Evolutionary conservation across 2,797 vertebrate genomes (phyloP).

Genomic region (Sebastes baramenuke): DNA sequence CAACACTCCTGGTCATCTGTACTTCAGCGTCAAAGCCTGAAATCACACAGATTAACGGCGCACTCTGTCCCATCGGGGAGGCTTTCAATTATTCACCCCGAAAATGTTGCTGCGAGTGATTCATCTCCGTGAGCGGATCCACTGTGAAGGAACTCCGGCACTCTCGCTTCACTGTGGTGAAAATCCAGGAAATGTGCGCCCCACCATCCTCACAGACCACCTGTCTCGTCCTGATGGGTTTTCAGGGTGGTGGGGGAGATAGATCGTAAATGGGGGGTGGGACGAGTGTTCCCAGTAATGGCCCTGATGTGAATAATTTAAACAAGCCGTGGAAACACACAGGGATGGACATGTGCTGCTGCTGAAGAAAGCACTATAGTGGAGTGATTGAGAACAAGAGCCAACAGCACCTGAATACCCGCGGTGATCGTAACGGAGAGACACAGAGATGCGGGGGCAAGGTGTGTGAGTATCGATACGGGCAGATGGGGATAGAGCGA

Average conservation of each 20-base stretch:
- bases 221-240: slow-evolving; percentile 65
- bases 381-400: slow-evolving; percentile 60
- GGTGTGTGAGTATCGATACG: slow-evolving; percentile 5
- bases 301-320: slow-evolving; percentile 80
- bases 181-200: slow-evolving; percentile 29
- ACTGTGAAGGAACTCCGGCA: slow-evolving; percentile 36
- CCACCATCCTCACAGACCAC: slow-evolving; percentile 52
- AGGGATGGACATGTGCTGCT: slow-evolving; percentile 50
- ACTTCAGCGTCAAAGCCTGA: slow-evolving; percentile 37
- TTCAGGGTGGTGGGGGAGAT: slow-evolving; percentile 22
- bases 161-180: slow-evolving; percentile 12
- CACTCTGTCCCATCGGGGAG: slow-evolving; percentile 34
- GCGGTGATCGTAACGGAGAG: slow-evolving; percentile 15
- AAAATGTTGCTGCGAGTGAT: slow-evolving; percentile 58
- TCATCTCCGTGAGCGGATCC: slow-evolving; percentile 33
- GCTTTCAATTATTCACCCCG: slow-evolving; percentile 70
- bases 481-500: neutral
- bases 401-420: slow-evolving; percentile 21
- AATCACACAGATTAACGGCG: slow-evolving; percentile 49
- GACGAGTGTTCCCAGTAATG: slow-evolving; percentile 57
- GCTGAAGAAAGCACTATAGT: slow-evolving; percentile 56
- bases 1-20: slow-evolving; percentile 34
- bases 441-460: neutral
- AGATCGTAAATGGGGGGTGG: slow-evolving; percentile 24
- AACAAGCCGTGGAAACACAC: slow-evolving; percentile 60